Percentiles rank a stretch among this genome's conserved stretches.
phyloP scores from a whole-genome alignment of 2,888 invertebrate genomes.

The Apodemia hepburni region DNA sequence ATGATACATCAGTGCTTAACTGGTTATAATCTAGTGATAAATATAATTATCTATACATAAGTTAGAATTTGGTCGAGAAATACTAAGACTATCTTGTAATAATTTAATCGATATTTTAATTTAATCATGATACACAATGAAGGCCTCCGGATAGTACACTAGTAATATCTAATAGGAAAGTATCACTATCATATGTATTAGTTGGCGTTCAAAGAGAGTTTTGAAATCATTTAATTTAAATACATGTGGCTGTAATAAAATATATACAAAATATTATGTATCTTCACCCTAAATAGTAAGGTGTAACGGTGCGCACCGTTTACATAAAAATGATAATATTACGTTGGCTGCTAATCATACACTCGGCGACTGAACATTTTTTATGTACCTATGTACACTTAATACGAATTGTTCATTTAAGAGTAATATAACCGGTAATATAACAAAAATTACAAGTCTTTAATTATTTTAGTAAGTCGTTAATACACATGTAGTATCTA shows the following conservation, averaged over 20 bases:
- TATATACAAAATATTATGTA: neutral
- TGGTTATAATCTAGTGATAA: conserved; percentile 55
- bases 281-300: neutral
- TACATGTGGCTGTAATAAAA: too few species aligned
- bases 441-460: too few species aligned
- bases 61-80: conserved; percentile 67
- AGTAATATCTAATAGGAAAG: conserved; percentile 55
- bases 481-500: too few species aligned
- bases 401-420: too few species aligned
- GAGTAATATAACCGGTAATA: too few species aligned
- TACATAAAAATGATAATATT: neutral
- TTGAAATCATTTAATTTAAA: neutral
- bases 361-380: neutral
- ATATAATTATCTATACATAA: conserved; percentile 39
- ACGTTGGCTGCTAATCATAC: neutral
- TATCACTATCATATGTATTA: conserved; percentile 45
- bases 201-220: conserved; percentile 2
- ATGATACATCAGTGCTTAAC: conserved; percentile 1
- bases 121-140: conserved; percentile 50
- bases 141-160: conserved; percentile 68
- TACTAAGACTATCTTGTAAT: conserved; percentile 33
- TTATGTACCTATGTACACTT: too few species aligned
- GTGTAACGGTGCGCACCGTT: neutral
- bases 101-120: conserved; percentile 22
- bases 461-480: too few species aligned